A percentile compares a stretch with the other conserved stretches of the same genome.
These are phyloP conservation scores for Lasioglossum zephyrum DNA, from an alignment of 2,888 invertebrate species.

Conservation along the genomic window DNA sequence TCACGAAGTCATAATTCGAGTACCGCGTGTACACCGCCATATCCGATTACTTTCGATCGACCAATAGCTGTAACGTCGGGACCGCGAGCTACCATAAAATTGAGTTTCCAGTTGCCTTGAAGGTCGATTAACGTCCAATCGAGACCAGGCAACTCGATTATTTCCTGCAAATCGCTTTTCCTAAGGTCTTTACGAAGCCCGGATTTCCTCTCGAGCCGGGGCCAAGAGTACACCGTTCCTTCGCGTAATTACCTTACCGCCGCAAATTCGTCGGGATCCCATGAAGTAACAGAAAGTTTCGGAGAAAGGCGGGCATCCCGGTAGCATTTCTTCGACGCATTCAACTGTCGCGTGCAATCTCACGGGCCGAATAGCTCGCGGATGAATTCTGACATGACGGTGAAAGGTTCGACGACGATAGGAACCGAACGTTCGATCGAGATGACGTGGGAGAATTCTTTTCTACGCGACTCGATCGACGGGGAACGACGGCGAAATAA, in stretches of 20 bases:
- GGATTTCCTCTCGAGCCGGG: constrained; percentile 48
- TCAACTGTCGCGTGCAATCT: constrained; percentile 40
- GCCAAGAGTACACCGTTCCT: constrained; percentile 26
- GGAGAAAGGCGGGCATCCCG: background rate
- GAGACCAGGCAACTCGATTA: constrained; percentile 75
- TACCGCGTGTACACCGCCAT: constrained; percentile 22
- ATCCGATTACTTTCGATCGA: constrained; percentile 58
- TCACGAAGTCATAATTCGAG: constrained; percentile 29
- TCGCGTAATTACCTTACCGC: constrained; percentile 46
- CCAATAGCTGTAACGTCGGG: constrained; percentile 39
- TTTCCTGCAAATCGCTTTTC: constrained; percentile 75
- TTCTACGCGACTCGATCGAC: background rate
- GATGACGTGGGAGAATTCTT: constrained; percentile 8
- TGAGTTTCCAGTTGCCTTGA: constrained; percentile 73
- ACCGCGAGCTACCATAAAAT: constrained; percentile 68
- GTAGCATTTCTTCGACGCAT: constrained; percentile 34
- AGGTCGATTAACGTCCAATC: constrained; percentile 76
- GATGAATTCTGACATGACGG: background rate
- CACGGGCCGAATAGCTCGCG: background rate
- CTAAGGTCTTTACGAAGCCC: constrained; percentile 64
- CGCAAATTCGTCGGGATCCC: constrained; percentile 48
- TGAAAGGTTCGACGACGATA: background rate
- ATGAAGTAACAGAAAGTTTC: constrained; percentile 5
- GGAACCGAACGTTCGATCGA: constrained; percentile 12
- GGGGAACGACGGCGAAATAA: background rate